A percentile compares a stretch with the other conserved stretches of the same genome.
phyloP scores from a whole-genome alignment of 2,113 vertebrate species.

The Micronisus gabar region DNA sequence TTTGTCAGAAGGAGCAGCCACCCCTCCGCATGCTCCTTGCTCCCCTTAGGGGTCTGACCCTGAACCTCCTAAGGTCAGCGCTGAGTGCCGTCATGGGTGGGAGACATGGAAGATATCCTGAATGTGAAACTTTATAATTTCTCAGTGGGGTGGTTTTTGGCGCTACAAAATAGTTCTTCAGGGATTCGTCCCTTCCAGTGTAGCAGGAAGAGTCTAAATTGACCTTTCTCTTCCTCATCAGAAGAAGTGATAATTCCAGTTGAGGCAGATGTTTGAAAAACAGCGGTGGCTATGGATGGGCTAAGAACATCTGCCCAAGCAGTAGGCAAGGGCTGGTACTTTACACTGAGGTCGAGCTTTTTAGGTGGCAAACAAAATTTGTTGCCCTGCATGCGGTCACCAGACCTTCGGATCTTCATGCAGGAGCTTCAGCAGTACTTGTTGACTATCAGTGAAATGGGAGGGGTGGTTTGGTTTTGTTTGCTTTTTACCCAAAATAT shows the following conservation, averaged over 20 bases:
- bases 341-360: background rate
- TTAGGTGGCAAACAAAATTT: background rate
- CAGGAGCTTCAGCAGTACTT: background rate
- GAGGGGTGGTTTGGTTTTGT: background rate
- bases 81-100: background rate
- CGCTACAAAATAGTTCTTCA: background rate
- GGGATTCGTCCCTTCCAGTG: background rate
- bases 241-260: background rate
- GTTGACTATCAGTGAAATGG: background rate
- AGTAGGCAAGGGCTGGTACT: background rate
- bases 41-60: background rate
- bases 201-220: background rate
- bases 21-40: background rate
- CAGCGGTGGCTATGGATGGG: background rate
- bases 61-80: background rate
- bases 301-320: background rate
- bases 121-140: background rate
- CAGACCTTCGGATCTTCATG: background rate
- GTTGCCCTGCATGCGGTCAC: background rate
- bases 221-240: background rate
- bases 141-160: background rate
- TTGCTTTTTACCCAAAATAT: background rate
- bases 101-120: background rate
- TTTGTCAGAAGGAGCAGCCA: background rate
- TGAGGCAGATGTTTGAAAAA: background rate